Evolutionary conservation across 2,797 vertebrate species (phyloP).

Genomic region (Psittacula derbiana): DNA sequence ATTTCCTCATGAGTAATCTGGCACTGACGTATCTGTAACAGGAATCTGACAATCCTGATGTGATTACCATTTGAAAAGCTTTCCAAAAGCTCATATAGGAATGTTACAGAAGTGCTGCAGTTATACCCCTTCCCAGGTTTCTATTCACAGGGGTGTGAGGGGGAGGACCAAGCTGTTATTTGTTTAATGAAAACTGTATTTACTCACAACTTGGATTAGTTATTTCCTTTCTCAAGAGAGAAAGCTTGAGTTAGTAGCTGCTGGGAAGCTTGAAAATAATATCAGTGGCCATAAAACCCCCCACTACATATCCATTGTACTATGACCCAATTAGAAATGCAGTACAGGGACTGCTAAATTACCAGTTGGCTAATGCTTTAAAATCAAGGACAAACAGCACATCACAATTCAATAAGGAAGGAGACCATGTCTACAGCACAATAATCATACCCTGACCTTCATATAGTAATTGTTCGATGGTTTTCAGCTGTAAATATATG

Average conservation of each 20-base stretch:
- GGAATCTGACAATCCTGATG: neutral
- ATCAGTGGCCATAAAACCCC: neutral
- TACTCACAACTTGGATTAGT: neutral
- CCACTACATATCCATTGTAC: neutral
- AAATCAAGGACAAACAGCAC: conserved; percentile 1
- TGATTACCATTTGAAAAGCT: neutral
- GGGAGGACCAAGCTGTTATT: neutral
- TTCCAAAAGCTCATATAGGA: neutral
- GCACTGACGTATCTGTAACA: neutral
- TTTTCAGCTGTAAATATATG: conserved; percentile 43
- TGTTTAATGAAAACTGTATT: neutral
- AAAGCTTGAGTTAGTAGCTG: neutral
- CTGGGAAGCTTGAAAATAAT: neutral
- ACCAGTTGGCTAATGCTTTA: neutral
- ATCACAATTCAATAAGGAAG: conserved; percentile 19
- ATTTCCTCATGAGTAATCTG: neutral
- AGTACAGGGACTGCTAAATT: neutral
- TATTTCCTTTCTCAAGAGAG: neutral
- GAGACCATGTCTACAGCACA: neutral
- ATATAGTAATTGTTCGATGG: neutral
- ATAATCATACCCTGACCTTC: neutral
- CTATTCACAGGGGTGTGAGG: neutral
- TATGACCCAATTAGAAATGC: neutral
- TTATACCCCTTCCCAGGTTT: neutral
- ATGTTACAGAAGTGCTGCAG: neutral